Evolutionary conservation across 1,140 invertebrate genomes (phyloP), one percentile per base, ranked within the genome.

Genomic region (Lepidotrigona ventralis): DNA sequence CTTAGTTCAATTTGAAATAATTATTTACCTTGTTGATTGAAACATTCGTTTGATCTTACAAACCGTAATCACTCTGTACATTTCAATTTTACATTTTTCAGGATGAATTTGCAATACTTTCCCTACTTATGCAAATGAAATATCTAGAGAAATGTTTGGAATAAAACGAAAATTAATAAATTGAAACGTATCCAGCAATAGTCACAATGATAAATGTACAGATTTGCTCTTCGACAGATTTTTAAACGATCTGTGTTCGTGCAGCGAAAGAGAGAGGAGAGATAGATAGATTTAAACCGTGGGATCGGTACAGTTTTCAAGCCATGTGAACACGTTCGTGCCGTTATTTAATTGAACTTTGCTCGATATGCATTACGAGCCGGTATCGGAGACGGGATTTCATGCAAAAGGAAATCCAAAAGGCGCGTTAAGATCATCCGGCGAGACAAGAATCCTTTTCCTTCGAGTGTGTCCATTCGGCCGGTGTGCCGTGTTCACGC

Each of bases 391-490:
- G 64, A 29, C 80, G 21, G 5, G 51, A 78, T 83, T 83, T 79
- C 77, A 78, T 79, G 82, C 77, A 26, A 33, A 54, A 66, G 77
- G 77, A 84, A 79, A 84, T 84, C 82, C 11, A n/a, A n/a, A n/a
- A n/a, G 58, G 23, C 76, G 46, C 56, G 82, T 84, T 79, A 79
- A 84, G 83, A 84, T 80, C 39, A 73, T 74, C 63, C 46, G 17
- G 17, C 46, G 66, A 74, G 87, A 88, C 84, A 88, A 88, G 77
- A 80, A 81, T 88, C 86, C 87, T 82, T 88, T 88, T 83, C 79
- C 71, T 29, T 23, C 60, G n/a, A 23, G 46, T 58, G 8, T 56
- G 39, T 68, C 33, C 54, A 29, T 53, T 66, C 73, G 73, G 58
- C 11, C 21, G 12, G 33, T 46, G 33, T 71, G 74, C 70, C 88